phyloP scores from a whole-genome alignment of 2,888 invertebrate species.

The Cryptus viduatorius region DNA sequence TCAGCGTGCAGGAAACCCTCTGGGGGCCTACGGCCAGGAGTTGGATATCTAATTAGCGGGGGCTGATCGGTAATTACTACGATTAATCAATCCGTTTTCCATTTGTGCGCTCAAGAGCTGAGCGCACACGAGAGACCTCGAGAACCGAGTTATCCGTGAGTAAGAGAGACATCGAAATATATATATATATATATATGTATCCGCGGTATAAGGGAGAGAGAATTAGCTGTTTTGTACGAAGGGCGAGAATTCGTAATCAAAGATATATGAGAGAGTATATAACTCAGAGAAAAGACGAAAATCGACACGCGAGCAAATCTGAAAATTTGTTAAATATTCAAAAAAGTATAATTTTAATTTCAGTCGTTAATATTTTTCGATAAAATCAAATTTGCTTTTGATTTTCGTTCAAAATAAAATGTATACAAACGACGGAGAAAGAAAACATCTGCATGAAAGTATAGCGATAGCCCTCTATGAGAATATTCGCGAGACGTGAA shows the following conservation, averaged over 20 bases:
- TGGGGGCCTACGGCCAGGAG: constrained; percentile 80
- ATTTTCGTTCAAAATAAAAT: not conserved
- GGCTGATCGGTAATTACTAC: constrained; percentile 87
- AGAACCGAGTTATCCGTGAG: constrained; percentile 61
- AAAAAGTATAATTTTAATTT: not conserved
- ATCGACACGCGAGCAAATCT: not conserved
- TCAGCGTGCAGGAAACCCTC: constrained; percentile 77
- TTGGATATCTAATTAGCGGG: constrained; percentile 85
- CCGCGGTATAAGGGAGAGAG: constrained; percentile 29
- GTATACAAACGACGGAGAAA: not conserved
- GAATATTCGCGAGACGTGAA: constrained; percentile 25
- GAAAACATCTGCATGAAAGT: not conserved
- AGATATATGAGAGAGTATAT: not conserved
- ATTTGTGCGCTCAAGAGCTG: constrained; percentile 81
- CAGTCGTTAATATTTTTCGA: not conserved
- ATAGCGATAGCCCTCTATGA: not conserved
- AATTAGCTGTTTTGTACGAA: constrained; percentile 44
- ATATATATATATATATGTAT: too few species aligned
- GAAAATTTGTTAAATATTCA: too few species aligned
- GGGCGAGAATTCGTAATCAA: constrained; percentile 24
- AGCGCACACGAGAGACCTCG: constrained; percentile 69
- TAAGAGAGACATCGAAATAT: constrained; percentile 56
- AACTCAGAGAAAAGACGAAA: not conserved
- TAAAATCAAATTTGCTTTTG: not conserved
- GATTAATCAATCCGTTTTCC: constrained; percentile 87